Evolutionary conservation across 2,113 vertebrate species (phyloP), one percentile per base, ranked within the genome.

Genomic region (Axis porcinus): DNA sequence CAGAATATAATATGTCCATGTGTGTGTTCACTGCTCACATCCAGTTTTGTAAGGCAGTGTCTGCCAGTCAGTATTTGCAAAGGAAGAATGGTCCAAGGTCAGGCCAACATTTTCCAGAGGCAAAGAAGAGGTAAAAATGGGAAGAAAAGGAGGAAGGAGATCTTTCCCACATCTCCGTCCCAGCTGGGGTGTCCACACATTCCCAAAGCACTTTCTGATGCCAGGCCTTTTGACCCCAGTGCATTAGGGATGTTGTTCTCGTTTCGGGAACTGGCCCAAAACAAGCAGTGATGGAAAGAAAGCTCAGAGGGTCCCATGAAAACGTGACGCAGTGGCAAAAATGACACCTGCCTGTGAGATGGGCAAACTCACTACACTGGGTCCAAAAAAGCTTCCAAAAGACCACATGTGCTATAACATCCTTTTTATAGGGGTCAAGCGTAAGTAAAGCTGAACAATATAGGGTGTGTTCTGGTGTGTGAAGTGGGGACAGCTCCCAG

Each of bases 321-420:
- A 27, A 43, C 3, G 6, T 1, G 19, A n/a, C 1, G 0, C 54
- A 1, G 15, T 0, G 2, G 81, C 9, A 27, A 67, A 7, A 6
- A 13, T 3, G 19, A 10, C 3, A 13, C 5, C 60, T 43, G 2
- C 1, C 3, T 6, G 17, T 5, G 23, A 57, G 14, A 33, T 1
- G 76, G 50, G 14, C 2, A 21, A 3, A 8, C 13, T 21, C 43
- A 15, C 40, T 4, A 17, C 1, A 13, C 11, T 12, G 45, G 79
- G 47, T 12, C 85, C 11, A 36, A 36, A 36, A 21, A 5, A 21
- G 12, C 12, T 60, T 40, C 58, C 57, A 2, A 5, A 52, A 55
- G 50, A 43, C 10, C 50, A 62, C 95, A 9, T 7, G 2, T 25
- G 27, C 11, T 5, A 0, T 1, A 8, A 11, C 7, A 3, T 10